Conservation (phyloP, 2,113 vertebrate genomes). For the Austrofundulus limnaeus region DNA sequence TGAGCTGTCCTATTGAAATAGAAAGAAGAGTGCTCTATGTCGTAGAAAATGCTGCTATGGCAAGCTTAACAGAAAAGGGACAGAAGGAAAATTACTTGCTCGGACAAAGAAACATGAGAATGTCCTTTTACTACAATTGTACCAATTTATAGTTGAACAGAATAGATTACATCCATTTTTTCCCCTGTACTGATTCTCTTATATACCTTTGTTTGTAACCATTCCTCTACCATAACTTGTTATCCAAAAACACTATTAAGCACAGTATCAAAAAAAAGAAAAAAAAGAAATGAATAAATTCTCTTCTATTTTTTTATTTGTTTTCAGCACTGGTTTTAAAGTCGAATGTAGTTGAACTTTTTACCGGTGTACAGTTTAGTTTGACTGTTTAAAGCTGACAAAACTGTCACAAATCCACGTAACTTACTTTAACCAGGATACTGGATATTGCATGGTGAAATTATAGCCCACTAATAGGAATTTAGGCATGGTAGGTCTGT, state of each 20-base stretch:
- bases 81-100: constrained; percentile 76
- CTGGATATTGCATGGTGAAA: constrained; percentile 24
- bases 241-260: constrained; percentile 65
- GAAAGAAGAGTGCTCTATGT: constrained; percentile 76
- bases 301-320: constrained; percentile 17
- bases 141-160: constrained; percentile 76
- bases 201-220: not conserved
- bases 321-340: constrained; percentile 32
- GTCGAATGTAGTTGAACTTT: constrained; percentile 18
- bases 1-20: constrained; percentile 86
- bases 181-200: constrained; percentile 31
- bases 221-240: constrained; percentile 46
- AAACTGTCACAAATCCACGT: constrained; percentile 29
- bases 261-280: constrained; percentile 32
- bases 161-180: constrained; percentile 74
- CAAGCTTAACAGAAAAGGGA: constrained; percentile 73
- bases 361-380: constrained; percentile 30
- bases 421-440: constrained; percentile 13
- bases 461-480: constrained; percentile 2
- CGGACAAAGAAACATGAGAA: constrained; percentile 80
- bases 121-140: constrained; percentile 79
- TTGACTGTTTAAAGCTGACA: constrained; percentile 26
- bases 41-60: constrained; percentile 80
- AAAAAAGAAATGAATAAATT: constrained; percentile 27
- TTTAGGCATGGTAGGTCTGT: constrained; percentile 14